These are phyloP conservation scores for Enteromius fasciolatus DNA, from an alignment of 2,797 vertebrate species.

Conservation along the genomic window DNA sequence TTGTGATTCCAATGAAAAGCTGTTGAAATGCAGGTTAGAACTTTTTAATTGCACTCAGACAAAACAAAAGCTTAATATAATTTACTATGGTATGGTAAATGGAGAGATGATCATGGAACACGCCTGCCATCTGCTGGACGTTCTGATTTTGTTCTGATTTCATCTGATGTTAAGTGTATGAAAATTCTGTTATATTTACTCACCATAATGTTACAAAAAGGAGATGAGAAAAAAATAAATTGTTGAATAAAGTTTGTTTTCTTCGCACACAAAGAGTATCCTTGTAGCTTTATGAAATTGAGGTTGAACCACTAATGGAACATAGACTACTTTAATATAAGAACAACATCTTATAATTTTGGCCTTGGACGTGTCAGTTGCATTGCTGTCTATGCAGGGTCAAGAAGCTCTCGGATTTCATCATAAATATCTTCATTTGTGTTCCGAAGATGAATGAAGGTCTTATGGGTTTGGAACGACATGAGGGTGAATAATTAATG, in stretches of 20 bases:
- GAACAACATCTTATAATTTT: neutral
- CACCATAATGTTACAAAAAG: neutral
- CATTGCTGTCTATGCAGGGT: neutral
- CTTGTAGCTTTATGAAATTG: neutral
- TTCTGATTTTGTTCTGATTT: neutral
- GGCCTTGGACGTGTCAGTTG: neutral
- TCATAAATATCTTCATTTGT: neutral
- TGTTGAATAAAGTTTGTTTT: too few relatives aligned
- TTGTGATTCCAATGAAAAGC: neutral
- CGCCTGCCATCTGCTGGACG: constrained; percentile 71
- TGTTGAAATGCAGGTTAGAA: neutral
- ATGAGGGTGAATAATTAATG: neutral
- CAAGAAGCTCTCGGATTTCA: neutral
- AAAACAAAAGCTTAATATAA: neutral
- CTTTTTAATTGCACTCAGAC: neutral
- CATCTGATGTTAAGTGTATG: neutral
- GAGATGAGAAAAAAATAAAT: neutral
- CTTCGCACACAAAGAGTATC: neutral
- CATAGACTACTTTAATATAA: neutral
- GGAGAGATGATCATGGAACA: constrained; percentile 43
- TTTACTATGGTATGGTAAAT: neutral
- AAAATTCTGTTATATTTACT: neutral
- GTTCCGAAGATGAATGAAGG: neutral
- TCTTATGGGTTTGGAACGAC: neutral
- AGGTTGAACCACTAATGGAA: neutral